phyloP scores from a whole-genome alignment of 1,140 invertebrate genomes.

The Nebria ingens region DNA sequence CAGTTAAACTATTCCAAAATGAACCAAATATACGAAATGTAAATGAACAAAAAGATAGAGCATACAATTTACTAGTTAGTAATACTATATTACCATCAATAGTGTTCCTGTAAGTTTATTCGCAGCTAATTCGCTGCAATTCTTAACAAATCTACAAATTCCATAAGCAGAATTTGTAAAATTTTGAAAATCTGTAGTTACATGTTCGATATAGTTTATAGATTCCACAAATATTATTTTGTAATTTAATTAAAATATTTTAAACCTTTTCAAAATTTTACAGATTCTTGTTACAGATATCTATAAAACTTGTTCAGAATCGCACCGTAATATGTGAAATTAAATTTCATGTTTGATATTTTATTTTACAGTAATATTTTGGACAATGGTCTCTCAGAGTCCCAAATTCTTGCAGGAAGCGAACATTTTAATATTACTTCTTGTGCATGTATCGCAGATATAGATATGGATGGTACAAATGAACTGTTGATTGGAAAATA shows the following conservation, averaged over 20 bases:
- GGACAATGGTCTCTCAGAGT: conserved; percentile 41
- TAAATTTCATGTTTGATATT: neutral
- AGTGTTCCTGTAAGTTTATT: conserved; percentile 50
- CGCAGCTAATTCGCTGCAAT: too few relatives aligned
- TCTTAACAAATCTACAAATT: too few relatives aligned
- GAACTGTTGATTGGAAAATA: conserved; percentile 66
- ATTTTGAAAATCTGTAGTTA: too few relatives aligned
- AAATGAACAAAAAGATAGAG: too few relatives aligned
- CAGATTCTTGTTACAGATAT: too few relatives aligned
- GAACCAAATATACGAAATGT: conserved; percentile 22
- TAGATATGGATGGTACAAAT: conserved; percentile 61
- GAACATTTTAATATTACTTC: conserved; percentile 47
- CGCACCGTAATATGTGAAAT: neutral
- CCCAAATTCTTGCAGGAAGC: conserved; percentile 39
- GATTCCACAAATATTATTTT: too few relatives aligned
- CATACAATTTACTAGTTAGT: conserved; percentile 48
- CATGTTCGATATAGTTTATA: too few relatives aligned
- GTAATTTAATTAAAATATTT: conserved; percentile 12
- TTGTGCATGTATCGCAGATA: conserved; percentile 51
- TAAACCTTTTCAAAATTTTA: too few relatives aligned
- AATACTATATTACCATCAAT: conserved; percentile 46
- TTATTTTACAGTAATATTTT: conserved; percentile 44
- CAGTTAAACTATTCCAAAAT: conserved; percentile 40
- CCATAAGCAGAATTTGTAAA: too few relatives aligned
- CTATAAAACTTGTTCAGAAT: conserved; percentile 9